These are phyloP conservation scores for Hymenochirus boettgeri DNA, from an alignment of 2,113 vertebrate species.

Conservation along the genomic window DNA sequence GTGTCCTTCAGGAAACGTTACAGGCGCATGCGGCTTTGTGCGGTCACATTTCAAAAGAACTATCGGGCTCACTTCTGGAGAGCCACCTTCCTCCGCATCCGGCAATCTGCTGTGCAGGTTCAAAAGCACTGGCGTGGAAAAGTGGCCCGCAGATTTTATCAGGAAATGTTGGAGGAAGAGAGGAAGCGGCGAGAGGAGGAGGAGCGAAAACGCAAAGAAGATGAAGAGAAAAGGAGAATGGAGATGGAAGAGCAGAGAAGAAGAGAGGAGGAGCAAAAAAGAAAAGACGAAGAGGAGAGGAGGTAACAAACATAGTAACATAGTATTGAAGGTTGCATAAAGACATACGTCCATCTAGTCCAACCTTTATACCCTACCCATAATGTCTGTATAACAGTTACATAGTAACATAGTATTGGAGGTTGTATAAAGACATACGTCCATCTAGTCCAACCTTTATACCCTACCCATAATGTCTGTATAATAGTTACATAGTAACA, in stretches of 20 bases:
- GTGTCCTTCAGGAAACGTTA: conserved; percentile 79
- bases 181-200: conserved; percentile 57
- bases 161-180: conserved; percentile 68
- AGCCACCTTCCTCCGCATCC: conserved; percentile 65
- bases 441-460: too few relatives aligned
- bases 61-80: conserved; percentile 82
- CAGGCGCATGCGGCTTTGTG: conserved; percentile 68
- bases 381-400: too few relatives aligned
- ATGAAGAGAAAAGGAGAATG: conserved; percentile 52
- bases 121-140: conserved; percentile 80
- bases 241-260: conserved; percentile 59
- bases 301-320: conserved; percentile 47
- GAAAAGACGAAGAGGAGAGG: conserved; percentile 50
- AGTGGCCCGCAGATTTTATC: conserved; percentile 65
- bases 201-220: conserved; percentile 57
- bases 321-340: too few relatives aligned
- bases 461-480: too few relatives aligned
- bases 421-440: too few relatives aligned
- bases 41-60: conserved; percentile 82
- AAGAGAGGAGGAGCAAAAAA: conserved; percentile 43
- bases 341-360: too few relatives aligned
- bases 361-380: too few relatives aligned
- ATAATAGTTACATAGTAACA: too few relatives aligned
- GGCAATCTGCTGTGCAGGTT: conserved; percentile 66
- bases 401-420: too few relatives aligned